Percentiles rank a stretch among this genome's conserved stretches.
phyloP scores from a whole-genome alignment of 2,113 vertebrate genomes.

The Otolemur garnettii region DNA sequence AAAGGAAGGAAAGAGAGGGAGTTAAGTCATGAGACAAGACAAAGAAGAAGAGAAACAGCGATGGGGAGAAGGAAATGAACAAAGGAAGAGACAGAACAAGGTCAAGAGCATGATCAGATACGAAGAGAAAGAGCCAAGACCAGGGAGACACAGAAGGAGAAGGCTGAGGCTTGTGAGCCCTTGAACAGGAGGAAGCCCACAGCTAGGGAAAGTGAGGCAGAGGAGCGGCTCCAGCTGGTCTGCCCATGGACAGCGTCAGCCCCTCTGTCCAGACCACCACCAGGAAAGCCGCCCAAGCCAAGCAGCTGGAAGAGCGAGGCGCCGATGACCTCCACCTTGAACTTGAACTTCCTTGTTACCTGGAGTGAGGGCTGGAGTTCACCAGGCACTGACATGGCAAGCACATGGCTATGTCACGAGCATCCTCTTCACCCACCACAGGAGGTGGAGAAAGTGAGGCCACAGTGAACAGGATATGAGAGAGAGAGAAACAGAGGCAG shows the following conservation, averaged over 20 bases:
- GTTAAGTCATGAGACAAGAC: not conserved
- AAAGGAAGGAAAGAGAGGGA: not conserved
- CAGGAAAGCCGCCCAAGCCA: not conserved
- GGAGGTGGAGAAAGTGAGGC: not conserved
- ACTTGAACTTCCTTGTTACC: not conserved
- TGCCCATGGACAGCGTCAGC: rapidly evolving
- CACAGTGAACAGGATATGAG: not conserved
- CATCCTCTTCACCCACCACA: not conserved
- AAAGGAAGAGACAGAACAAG: not conserved
- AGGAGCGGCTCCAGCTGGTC: not conserved
- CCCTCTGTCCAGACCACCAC: not conserved
- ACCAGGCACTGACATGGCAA: not conserved
- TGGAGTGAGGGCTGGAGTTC: not conserved
- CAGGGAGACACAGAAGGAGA: not conserved
- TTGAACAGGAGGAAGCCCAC: not conserved
- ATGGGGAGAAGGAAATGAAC: not conserved
- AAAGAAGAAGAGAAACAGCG: not conserved
- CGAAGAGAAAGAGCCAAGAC: not conserved
- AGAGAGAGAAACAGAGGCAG: not conserved
- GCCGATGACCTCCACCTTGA: not conserved
- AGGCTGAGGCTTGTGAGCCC: rapidly evolving
- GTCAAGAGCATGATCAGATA: not conserved
- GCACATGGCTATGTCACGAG: not conserved
- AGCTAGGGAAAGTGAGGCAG: not conserved
- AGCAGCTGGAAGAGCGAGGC: not conserved